Evolutionary conservation across 2,888 invertebrate species (phyloP), one percentile per base, ranked within the genome.

Genomic region (Habroteleia sp.): DNA sequence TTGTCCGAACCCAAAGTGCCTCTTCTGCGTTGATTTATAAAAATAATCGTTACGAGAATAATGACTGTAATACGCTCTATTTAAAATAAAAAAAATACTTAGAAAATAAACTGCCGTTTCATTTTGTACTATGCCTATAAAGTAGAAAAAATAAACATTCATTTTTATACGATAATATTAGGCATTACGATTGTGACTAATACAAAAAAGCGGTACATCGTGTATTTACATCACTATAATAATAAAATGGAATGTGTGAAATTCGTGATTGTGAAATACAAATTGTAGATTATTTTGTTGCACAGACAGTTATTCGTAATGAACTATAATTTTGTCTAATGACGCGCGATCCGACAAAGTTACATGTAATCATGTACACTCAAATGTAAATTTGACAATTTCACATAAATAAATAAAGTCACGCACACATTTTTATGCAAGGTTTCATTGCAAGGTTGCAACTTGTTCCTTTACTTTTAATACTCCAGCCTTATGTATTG

Each of bases 1-100:
- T 56, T 13, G 25, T 16, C 48, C 8, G 17, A 31, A 23, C 7
- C 62, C 25, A 31, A 25, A 33, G 17, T 11, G 8, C 37, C 25
- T 14, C 41, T 29, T 23, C 20, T 10, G 8, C 7, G 39, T 35
- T 60, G 27, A 29, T 42, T 42, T 42, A 69, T 69, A 52, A 60
- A n/a, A n/a, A 50, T 44, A 66, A 60, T 27, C 41, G 48, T 46
- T 56, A 50, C 50, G 60, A 66, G 66, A 74, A 66, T 62, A 60
- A 62, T 66, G 54, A 66, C 66, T 74, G 74, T 62, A 66, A 66
- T 46, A 41, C 37, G 29, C 39, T 65, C 54, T 73, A 66, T 73
- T 73, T 73, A 66, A 66, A 37, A 58, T 58, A 44, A 58, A 58
- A 54, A 50, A 31, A 4, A 5, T 7, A 7, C 10, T 6, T 31